These are phyloP conservation scores for Puntigrus tetrazona DNA, from an alignment of 2,113 vertebrate genomes.

Conservation along the genomic window DNA sequence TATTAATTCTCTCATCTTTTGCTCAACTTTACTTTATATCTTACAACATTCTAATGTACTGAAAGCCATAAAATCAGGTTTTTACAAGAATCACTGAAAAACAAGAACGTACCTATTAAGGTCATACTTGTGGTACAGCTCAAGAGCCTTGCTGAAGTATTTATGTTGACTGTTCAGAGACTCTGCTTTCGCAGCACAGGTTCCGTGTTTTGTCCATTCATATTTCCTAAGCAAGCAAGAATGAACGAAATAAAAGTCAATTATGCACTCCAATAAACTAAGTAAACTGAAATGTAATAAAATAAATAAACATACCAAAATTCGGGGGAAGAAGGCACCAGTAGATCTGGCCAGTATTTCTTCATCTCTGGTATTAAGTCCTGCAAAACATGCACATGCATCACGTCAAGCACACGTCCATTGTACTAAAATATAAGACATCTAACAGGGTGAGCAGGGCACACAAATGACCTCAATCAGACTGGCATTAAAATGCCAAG, in stretches of 20 bases:
- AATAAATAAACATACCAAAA: slow-evolving; percentile 57
- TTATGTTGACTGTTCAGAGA: slow-evolving; percentile 60
- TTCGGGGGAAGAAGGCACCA: slow-evolving; percentile 25
- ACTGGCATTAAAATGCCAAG: slow-evolving; percentile 65
- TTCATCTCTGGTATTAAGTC: slow-evolving; percentile 62
- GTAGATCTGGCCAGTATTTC: slow-evolving; percentile 60
- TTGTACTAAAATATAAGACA: background rate
- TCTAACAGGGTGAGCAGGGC: background rate
- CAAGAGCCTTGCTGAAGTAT: slow-evolving; percentile 65
- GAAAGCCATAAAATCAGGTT: background rate
- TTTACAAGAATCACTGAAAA: background rate
- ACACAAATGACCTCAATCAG: slow-evolving; percentile 41
- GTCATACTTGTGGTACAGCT: slow-evolving; percentile 61
- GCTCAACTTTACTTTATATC: background rate
- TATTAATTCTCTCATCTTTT: background rate
- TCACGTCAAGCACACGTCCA: background rate
- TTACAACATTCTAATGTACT: background rate
- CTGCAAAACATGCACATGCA: slow-evolving; percentile 41
- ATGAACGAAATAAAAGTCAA: background rate
- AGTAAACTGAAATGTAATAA: too few species aligned
- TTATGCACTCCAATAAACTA: background rate
- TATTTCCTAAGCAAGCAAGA: slow-evolving; percentile 56
- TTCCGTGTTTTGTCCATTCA: slow-evolving; percentile 66
- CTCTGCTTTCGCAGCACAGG: slow-evolving; percentile 57
- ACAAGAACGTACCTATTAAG: slow-evolving; percentile 51